These are phyloP conservation scores for Drosophila fungiperda DNA, from an alignment of 2,888 invertebrate genomes.

Conservation along the genomic window DNA sequence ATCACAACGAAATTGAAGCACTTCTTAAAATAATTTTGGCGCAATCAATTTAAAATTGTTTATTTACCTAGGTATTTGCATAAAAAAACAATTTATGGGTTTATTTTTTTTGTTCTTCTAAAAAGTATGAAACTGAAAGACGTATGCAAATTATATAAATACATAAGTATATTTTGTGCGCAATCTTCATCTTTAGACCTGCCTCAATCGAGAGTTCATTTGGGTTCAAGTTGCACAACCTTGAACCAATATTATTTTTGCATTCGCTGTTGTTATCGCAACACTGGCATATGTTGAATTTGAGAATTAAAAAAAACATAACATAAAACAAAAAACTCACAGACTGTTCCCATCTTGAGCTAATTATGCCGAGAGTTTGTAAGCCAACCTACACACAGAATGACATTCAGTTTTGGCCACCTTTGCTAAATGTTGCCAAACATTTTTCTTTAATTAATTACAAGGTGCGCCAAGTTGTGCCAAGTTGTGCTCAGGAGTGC, in stretches of 20 bases:
- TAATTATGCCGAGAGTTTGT: constrained; percentile 52
- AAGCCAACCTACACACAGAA: constrained; percentile 42
- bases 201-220: constrained; percentile 50
- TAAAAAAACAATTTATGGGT: constrained; percentile 17
- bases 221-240: constrained; percentile 51
- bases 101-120: constrained; percentile 24
- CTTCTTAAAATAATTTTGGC: not conserved
- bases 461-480: constrained; percentile 57
- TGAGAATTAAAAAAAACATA: constrained; percentile 14
- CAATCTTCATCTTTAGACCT: constrained; percentile 42
- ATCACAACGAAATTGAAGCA: not conserved
- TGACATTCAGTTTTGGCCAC: constrained; percentile 40
- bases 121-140: constrained; percentile 15
- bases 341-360: constrained; percentile 57
- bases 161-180: constrained; percentile 5
- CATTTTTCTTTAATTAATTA: constrained; percentile 66
- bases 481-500: constrained; percentile 47
- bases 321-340: constrained; percentile 3
- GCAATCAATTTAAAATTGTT: constrained; percentile 1
- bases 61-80: constrained; percentile 23
- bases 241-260: constrained; percentile 38
- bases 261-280: constrained; percentile 1
- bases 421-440: constrained; percentile 29
- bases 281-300: constrained; percentile 25
- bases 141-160: constrained; percentile 33